These are phyloP conservation scores for Hypotaenidia okinawae DNA, from an alignment of 2,797 vertebrate species.

Conservation along the genomic window DNA sequence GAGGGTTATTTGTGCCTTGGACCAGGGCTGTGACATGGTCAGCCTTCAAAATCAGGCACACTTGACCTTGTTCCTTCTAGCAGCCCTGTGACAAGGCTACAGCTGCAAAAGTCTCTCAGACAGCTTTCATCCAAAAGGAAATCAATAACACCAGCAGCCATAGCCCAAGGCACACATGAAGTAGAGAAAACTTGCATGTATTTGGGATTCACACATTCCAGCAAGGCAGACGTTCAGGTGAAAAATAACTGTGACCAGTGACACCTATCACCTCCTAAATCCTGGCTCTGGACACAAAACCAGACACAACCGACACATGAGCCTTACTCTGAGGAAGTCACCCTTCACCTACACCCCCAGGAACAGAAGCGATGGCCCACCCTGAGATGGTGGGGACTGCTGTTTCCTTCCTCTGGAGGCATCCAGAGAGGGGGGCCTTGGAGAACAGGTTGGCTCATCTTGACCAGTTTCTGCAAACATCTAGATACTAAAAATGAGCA, in stretches of 20 bases:
- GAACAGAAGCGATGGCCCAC: rapidly evolving
- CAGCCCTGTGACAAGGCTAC: neutral
- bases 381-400: rapidly evolving
- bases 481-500: neutral
- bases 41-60: neutral
- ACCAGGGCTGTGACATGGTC: neutral
- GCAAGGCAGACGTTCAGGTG: rapidly evolving
- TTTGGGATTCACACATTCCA: neutral
- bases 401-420: neutral
- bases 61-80: neutral
- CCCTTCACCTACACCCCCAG: rapidly evolving
- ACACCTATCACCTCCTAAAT: neutral
- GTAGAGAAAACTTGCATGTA: rapidly evolving
- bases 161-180: neutral
- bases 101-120: rapidly evolving
- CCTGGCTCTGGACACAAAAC: neutral
- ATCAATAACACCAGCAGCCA: neutral
- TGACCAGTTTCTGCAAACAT: neutral
- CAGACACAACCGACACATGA: rapidly evolving
- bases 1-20: neutral
- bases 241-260: neutral
- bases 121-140: neutral
- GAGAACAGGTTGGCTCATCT: neutral
- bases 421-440: neutral
- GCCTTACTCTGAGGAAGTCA: neutral